Conservation (phyloP, 2,888 invertebrate species). For the Beris chalybata region DNA sequence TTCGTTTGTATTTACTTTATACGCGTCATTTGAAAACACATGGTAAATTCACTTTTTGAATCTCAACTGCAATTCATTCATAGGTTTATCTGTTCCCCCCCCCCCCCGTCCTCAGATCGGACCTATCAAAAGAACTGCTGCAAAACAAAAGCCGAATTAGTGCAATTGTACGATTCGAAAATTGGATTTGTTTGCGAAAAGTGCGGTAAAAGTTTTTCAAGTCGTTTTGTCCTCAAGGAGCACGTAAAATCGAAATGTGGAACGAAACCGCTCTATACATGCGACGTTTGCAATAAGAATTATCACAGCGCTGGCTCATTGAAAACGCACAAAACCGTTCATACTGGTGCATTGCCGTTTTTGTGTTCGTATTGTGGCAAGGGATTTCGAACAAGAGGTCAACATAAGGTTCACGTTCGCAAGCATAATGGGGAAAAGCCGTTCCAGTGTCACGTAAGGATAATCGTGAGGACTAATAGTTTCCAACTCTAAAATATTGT, state of each 20-base stretch:
- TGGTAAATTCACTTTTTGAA: conserved; percentile 41
- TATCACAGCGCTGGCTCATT: conserved; percentile 56
- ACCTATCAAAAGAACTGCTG: conserved; percentile 41
- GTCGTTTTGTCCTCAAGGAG: conserved; percentile 53
- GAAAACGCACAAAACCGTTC: conserved; percentile 57
- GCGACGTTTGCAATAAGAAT: conserved; percentile 54
- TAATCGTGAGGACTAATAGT: not conserved
- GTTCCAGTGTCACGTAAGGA: conserved; percentile 56
- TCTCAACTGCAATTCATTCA: conserved; percentile 50
- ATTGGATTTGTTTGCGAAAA: conserved; percentile 52
- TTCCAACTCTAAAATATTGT: not conserved
- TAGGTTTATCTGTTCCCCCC: conserved; percentile 54
- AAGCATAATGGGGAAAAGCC: conserved; percentile 59
- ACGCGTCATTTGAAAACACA: conserved; percentile 50
- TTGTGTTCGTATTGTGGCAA: conserved; percentile 52
- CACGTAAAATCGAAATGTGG: conserved; percentile 58
- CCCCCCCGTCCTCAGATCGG: too few relatives aligned
- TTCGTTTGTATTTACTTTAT: conserved; percentile 49
- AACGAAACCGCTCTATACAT: conserved; percentile 51
- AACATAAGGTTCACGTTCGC: conserved; percentile 53
- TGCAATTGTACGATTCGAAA: conserved; percentile 40
- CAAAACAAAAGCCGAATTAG: conserved; percentile 42
- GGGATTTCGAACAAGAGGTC: conserved; percentile 51
- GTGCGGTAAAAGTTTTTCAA: conserved; percentile 53
- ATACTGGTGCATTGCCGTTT: conserved; percentile 49